Percentiles rank a stretch among this genome's conserved stretches.
phyloP scores from a whole-genome alignment of 2,888 invertebrate genomes.

The Branchinecta sandiegonensis region DNA sequence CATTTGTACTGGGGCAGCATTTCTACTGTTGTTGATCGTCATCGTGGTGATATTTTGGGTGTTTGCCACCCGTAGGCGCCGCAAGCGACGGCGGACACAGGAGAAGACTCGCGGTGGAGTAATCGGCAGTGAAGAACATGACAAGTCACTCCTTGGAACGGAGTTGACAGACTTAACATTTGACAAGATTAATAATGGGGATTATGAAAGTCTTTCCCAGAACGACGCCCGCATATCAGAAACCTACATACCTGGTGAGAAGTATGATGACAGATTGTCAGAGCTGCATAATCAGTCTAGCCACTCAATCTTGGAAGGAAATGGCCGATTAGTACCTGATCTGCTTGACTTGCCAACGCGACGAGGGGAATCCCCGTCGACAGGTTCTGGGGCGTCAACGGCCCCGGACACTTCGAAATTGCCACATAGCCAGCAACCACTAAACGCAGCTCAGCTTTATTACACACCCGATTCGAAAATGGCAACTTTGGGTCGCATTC shows the following conservation, averaged over 20 bases:
- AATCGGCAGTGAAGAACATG: constrained; percentile 68
- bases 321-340: constrained; percentile 59
- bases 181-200: constrained; percentile 22
- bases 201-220: constrained; percentile 17
- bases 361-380: constrained; percentile 24
- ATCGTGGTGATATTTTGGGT: constrained; percentile 44
- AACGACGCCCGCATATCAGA: constrained; percentile 14
- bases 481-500: constrained; percentile 17
- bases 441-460: constrained; percentile 16
- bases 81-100: constrained; percentile 32
- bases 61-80: constrained; percentile 36
- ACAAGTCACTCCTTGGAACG: constrained; percentile 66
- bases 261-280: constrained; percentile 22
- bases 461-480: constrained; percentile 29
- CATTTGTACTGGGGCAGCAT: constrained; percentile 51
- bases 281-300: constrained; percentile 25
- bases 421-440: constrained; percentile 16
- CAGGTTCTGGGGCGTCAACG: constrained; percentile 21
- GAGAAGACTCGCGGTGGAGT: constrained; percentile 34
- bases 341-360: constrained; percentile 59
- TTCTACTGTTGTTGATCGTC: constrained; percentile 42
- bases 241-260: constrained; percentile 24
- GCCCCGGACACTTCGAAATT: constrained; percentile 19
- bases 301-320: constrained; percentile 33
- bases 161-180: constrained; percentile 29